Evolutionary conservation across 2,888 invertebrate species (phyloP), one percentile per base, ranked within the genome.

Genomic region (Drosophila prolongata): DNA sequence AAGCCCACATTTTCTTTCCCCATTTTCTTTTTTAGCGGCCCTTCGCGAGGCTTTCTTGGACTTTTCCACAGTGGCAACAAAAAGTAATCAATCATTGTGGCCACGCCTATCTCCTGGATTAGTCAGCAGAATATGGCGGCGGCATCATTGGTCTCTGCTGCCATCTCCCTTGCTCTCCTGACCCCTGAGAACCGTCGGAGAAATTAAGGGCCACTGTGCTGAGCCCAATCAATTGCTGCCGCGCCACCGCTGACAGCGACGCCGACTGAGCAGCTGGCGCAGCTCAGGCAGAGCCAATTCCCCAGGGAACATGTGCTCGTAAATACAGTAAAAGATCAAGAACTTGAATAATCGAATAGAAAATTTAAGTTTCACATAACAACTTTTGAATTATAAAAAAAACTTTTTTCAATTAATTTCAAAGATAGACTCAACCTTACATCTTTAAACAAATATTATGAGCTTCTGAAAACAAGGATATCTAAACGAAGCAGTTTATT

Each of bases 21-120:
- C 4, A n/a, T 38, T 53, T 34, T 30, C 47, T 57, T 53, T 35
- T 50, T 38, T 16, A 11, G 6, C 47, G 46, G 57, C 44, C 13
- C 14, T n/a, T 76, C 30, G 71, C 69, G 72, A 81, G 81, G 79
- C 82, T 82, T 84, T 82, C 78, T 78, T 80, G 71, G 78, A 79
- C 77, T 77, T 80, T 78, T 80, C 68, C 54, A 68, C 78, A 75
- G 76, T 72, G 72, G 80, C 80, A 78, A 78, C 74, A 81, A 86
- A 82, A 83, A 85, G 87, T 80, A 91, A 91, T 91, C 90, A 91
- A 91, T 91, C 90, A 91, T 91, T 75, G 49, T 55, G 90, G 86
- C 91, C 91, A 91, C 91, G 91, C 91, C 91, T 90, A 90, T 89
- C 90, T 90, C 89, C 87, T 88, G 89, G 80, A 90, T 91, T 91